Evolutionary conservation across 92 coral and sea anemone species (phyloP), one percentile per base, ranked within the genome.

Genomic region (Nematostella vectensis): DNA sequence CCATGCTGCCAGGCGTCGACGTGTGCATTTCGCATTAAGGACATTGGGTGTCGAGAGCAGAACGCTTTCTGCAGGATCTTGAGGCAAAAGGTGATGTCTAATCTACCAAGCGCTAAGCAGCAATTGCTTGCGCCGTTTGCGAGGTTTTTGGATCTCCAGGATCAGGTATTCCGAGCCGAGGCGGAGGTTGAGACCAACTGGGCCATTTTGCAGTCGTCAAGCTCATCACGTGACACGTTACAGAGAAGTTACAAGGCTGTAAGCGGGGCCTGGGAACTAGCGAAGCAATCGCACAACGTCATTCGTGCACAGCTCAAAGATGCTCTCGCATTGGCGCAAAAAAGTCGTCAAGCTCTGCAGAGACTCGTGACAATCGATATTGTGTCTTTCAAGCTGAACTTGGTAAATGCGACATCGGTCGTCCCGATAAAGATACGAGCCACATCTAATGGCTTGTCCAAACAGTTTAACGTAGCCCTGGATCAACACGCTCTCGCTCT

Each of bases 51-150:
- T 59, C 31, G 74, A 29, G 69, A 73, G 44, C 47, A 57, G 29
- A 85, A 79, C 42, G 58, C 68, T 8, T 62, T 85, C 24, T 85
- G 94, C 27, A 47, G 63, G 15, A 70, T 56, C 47, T 47, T 67
- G 2, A 78, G 88, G 48, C 49, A 64, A 1, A 61, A 58, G 25
- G 83, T 68, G 19, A 60, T 75, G 29, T 37, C 44, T 4, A 75
- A 75, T 33, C 57, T 71, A 8, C 25, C 59, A 16, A 31, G 33
- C 24, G 57, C 79, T 1, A 65, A 70, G 20, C 61, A 50, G 23
- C 17, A 47, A 27, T 9, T 67, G 11, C 25, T 67, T 2, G 57
- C 56, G 4, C 70, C 86, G 29, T 55, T 74, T 30, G 24, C 22
- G 42, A 45, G 29, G 28, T 47, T 68, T 15, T 71, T 61, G 17